Evolutionary conservation across 2,797 vertebrate species (phyloP), one percentile per base, ranked within the genome.

Genomic region (Chrysocyon brachyurus): DNA sequence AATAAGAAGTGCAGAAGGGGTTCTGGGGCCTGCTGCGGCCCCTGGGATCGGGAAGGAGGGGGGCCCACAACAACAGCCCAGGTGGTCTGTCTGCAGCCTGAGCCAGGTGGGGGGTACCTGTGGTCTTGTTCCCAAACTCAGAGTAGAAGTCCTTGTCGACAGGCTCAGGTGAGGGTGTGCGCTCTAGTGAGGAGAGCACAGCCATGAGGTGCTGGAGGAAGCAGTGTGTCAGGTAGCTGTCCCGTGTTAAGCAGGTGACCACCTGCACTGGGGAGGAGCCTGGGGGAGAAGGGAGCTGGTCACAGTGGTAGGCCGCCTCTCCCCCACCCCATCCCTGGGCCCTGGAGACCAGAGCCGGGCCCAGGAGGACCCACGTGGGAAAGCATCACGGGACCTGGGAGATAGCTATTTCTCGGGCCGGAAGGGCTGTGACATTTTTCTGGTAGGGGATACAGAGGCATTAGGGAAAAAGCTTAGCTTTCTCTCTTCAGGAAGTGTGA

Each of bases 151-250:
- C 99, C 96, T 99, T 99, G 77, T 99, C 99, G 0, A 99, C 98
- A 15, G 99, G 99, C 91, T 99, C 99, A 46, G 99, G 99, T 1
- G 99, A 99, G 52, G 99, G 99, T 1, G 99, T 99, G 73, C 99
- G 99, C 93, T 99, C 99, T 97, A 99, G 99, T 31, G 99, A 97
- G 54, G 99, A 99, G 24, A 99, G 98, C 79, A 99, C 99, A 0
- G 99, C 99, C 99, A 99, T 99, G 40, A 99, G 99, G 97, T 99
- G 99, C 98, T 99, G 99, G 12, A 99, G 99, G 98, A 99, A 99
- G 91, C 99, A 97, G 17, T 99, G 99, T 0, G 99, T 99, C 87
- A 99, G 99, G 79, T 99, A 99, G 96, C 99, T 99, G 98, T 99
- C 99, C 77, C 99, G 99, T 1, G 99, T 99, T 97, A 99, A 98